These are phyloP conservation scores for Trachythela sp. DNA, from an alignment of 64 coral and sea anemone species.

Conservation along the genomic window DNA sequence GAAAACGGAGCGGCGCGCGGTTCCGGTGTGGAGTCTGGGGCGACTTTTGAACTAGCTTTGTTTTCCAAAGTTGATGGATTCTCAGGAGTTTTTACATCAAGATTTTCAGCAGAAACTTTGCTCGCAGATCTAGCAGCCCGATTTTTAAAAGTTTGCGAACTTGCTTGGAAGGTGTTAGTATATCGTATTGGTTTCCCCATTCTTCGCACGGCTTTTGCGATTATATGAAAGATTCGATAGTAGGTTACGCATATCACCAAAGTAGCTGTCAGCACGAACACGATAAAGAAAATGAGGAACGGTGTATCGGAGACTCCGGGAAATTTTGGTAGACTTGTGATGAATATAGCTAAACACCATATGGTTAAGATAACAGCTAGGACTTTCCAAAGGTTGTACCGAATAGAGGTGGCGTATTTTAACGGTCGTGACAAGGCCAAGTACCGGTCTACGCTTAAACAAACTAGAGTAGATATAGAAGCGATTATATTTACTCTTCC, in stretches of 20 bases:
- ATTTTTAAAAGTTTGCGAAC: not conserved
- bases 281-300: conserved; percentile 67
- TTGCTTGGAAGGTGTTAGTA: conserved; percentile 13
- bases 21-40: not conserved
- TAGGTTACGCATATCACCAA: conserved; percentile 59
- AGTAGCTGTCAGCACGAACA: conserved; percentile 64
- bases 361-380: conserved; percentile 42
- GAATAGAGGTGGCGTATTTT: conserved; percentile 60
- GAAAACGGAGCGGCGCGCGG: not conserved
- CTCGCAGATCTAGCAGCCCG: not conserved
- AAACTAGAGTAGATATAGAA: conserved; percentile 69
- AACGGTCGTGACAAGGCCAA: conserved; percentile 61
- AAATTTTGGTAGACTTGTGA: conserved; percentile 67
- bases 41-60: not conserved
- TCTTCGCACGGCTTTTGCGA: not conserved
- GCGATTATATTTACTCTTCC: conserved; percentile 82
- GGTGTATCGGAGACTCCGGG: conserved; percentile 72
- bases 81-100: not conserved
- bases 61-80: not conserved
- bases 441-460: conserved; percentile 75
- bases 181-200: conserved; percentile 53
- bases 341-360: conserved; percentile 61
- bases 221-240: conserved; percentile 71
- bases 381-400: conserved; percentile 53
- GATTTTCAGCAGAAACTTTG: not conserved